Evolutionary conservation across 2,113 vertebrate species (phyloP), one percentile per base, ranked within the genome.

Genomic region (Pseudopodoces humilis): DNA sequence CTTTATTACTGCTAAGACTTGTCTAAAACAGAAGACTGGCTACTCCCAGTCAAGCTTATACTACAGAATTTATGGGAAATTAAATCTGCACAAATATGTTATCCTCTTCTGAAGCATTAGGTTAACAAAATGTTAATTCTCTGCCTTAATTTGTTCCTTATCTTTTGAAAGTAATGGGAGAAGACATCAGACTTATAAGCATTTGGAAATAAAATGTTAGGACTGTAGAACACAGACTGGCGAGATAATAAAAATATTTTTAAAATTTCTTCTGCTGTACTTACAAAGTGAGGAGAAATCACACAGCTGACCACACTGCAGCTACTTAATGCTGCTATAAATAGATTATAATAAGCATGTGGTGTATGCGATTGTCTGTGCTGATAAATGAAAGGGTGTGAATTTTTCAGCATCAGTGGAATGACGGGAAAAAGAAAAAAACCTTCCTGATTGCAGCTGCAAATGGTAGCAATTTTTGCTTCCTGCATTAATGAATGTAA

Each of bases 391-490:
- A 92, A 86, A 90, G 91, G 50, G 75, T 87, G 56, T 80, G 59
- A 63, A 92, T 89, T 92, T 76, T 82, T 95, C 86, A 83, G 58
- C 39, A 62, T 65, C 70, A 76, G 63, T 83, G 62, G 70, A 92
- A 91, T 65, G 74, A 95, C 1, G 5, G 28, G 58, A 87, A 69
- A 35, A 93, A 76, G 55, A 72, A 92, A 91, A 91, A 94, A 94
- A 50, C n/a, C 58, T 69, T 95, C 58, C 67, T 87, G 89, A 94
- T 93, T 94, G 84, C 90, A 94, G 78, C 50, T 92, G 84, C 77
- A 88, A 95, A 93, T 87, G 69, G 43, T 65, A 92, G 95, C 71
- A 67, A 83, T 72, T 77, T 92, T 92, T 84, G 92, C 83, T 96
- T 97, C 85, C 90, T 95, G 84, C 46, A 74, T 83, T 72, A 70